Evolutionary conservation across 2,797 vertebrate genomes (phyloP).

Genomic region (Falco berigora): DNA sequence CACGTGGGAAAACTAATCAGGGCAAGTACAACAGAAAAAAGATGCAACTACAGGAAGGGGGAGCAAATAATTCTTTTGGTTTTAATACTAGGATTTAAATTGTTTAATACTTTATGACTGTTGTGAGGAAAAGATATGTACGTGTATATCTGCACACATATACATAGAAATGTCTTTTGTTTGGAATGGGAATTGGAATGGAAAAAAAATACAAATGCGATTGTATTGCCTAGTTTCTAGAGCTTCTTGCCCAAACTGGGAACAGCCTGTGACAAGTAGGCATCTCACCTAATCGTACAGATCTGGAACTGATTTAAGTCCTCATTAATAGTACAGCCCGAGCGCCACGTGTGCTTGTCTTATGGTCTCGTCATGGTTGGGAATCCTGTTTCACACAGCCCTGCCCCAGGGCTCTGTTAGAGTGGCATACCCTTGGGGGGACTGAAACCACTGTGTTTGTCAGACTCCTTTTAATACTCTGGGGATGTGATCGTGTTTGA

Average conservation of each 20-base stretch:
- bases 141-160: fast-evolving
- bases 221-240: background rate
- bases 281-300: background rate
- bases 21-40: background rate
- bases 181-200: background rate
- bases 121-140: background rate
- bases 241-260: background rate
- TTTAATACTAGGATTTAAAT: background rate
- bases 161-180: background rate
- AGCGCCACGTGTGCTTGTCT: background rate
- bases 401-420: background rate
- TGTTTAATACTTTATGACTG: background rate
- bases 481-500: background rate
- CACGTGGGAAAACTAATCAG: background rate
- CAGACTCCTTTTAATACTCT: background rate
- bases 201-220: background rate
- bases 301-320: background rate
- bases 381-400: background rate
- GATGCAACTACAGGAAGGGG: background rate
- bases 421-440: background rate
- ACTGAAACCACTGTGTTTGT: background rate
- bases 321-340: background rate
- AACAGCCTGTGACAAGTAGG: background rate
- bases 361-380: fast-evolving
- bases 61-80: background rate